A percentile compares a stretch with the other conserved stretches of the same genome.
phyloP scores from a whole-genome alignment of 2,797 vertebrate genomes.

The Melanotaenia trifasciata region DNA sequence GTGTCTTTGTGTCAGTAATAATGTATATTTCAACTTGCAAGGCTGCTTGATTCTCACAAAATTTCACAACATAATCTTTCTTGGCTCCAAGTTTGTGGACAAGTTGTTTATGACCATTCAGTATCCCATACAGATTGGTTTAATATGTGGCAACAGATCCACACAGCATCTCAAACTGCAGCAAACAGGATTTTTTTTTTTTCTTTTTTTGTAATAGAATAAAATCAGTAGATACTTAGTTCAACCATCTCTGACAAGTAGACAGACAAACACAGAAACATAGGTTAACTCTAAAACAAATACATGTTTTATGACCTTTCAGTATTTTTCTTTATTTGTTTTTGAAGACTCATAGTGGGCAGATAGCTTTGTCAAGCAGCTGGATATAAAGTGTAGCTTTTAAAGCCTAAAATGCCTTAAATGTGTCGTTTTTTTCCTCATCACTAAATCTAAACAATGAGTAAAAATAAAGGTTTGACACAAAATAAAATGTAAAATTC shows the following conservation, averaged over 20 bases:
- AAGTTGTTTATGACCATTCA: not conserved
- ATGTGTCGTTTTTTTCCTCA: not conserved
- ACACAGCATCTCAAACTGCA: not conserved
- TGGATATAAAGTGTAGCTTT: not conserved
- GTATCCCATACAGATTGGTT: not conserved
- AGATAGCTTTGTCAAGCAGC: not conserved
- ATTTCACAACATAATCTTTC: not conserved
- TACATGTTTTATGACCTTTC: not conserved
- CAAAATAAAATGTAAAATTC: not conserved
- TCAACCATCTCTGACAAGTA: no score
- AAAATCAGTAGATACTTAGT: not conserved
- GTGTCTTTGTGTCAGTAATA: constrained; percentile 1
- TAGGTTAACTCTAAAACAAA: not conserved
- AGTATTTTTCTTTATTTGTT: not conserved
- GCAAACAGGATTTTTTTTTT: not conserved
- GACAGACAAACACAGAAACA: no score
- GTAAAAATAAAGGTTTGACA: not conserved
- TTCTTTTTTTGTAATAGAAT: not conserved
- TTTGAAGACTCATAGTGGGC: not conserved
- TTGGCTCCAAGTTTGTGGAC: not conserved
- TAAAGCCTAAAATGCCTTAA: not conserved
- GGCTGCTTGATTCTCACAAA: not conserved
- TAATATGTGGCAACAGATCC: not conserved
- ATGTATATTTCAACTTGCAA: not conserved
- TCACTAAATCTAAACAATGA: not conserved